Base-by-base conservation (phyloP, 2,113 vertebrate species). In the Serinus canaria region DNA sequence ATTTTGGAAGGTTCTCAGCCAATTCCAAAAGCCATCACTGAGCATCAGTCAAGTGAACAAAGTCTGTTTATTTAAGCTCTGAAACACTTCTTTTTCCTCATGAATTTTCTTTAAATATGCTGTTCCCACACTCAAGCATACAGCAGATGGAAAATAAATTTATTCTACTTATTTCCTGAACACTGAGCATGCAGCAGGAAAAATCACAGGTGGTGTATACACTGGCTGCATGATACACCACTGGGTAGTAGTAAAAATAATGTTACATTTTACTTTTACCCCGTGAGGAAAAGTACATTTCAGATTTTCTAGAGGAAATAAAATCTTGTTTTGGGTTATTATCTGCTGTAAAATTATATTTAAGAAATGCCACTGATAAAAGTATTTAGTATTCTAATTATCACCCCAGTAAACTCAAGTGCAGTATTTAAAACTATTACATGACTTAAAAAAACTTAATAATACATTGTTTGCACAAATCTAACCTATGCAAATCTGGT, bases 131-230 rank as follows among this genome's bases (percentile, higher is more conserved):
- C 41, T 89, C 49, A 28, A n/a, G 18, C 62, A 79, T 16, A 10
- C 2, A 82, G 90, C 78, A 95, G 47, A 94, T 92, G 73, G 74
- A 89, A 94, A 89, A 31, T 5, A 69, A 60, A 74, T 81, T 81
- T 78, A 74, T 91, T 91, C 73, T 30, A 21, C 14, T 63, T 66
- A 63, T 59, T 35, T 93, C 43, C 73, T 84, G 69, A 87, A 62
- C 7, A 21, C 69, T 66, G 21, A 78, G 44, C 49, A 22, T 21
- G 21, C 35, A 69, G 49, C 68, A 56, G 73, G 59, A 31, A 78
- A 3, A 49, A 27, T 13, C 59, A 73, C 8, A 83, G 46, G n/a
- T 56, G 39, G 22, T 53, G 31, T n/a, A 43, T 43, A 39, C 33
- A 9, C 47, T 31, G n/a, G 35, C 37, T 56, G 22, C 53, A 46